phyloP scores from a whole-genome alignment of 1,140 invertebrate species.

The Himalopsyche phryganea region DNA sequence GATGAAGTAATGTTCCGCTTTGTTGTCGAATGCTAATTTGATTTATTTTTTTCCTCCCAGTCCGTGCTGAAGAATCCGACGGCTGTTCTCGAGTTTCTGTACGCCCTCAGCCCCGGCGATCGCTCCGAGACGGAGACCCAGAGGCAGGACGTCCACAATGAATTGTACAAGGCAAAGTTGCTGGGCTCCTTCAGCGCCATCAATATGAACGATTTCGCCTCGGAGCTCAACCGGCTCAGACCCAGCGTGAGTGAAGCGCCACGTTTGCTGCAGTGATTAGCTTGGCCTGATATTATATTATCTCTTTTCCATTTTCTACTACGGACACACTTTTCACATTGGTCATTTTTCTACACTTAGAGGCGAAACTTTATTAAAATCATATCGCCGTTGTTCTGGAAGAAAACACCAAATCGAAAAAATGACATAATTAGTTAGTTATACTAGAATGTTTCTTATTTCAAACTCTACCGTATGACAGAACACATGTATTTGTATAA shows the following conservation, averaged over 20 bases:
- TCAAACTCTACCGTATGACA: no score
- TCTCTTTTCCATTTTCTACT: no score
- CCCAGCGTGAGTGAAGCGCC: not conserved
- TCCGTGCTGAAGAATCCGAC: constrained; percentile 19
- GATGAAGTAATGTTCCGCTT: no score
- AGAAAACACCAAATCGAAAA: no score
- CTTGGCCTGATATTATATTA: no score
- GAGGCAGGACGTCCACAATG: constrained; percentile 3
- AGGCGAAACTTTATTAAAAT: not conserved
- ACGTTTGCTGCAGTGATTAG: not conserved
- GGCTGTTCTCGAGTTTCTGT: constrained; percentile 24
- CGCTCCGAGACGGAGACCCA: not conserved
- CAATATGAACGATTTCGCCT: constrained; percentile 33
- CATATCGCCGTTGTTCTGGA: no score
- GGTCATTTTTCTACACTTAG: not conserved
- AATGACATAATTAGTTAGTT: no score
- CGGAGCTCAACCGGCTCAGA: not conserved
- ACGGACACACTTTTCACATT: no score
- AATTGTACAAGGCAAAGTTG: not conserved
- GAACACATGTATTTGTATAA: no score
- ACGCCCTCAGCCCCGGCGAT: constrained; percentile 14
- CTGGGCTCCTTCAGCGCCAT: constrained; percentile 23
- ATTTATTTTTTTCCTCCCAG: no score
- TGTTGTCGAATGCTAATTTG: no score
- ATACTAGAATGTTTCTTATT: no score